Conservation (phyloP, 2,888 invertebrate genomes). For the Meta bourneti region DNA sequence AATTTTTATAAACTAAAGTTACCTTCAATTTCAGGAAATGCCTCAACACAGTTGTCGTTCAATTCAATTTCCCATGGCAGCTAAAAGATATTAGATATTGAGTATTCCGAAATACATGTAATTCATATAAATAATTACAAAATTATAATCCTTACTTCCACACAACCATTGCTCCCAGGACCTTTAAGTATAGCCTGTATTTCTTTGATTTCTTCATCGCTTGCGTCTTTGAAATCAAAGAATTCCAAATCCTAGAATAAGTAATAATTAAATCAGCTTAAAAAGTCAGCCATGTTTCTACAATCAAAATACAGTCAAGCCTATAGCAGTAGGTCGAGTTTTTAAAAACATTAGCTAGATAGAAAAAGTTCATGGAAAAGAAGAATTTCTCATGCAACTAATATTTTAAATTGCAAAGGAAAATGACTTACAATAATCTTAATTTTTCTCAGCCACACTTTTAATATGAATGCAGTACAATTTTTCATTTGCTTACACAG, state of each 20-base stretch:
- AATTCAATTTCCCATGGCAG: slow-evolving; percentile 65
- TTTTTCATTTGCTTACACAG: too few species aligned
- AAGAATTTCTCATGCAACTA: too few species aligned
- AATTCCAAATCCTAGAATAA: slow-evolving; percentile 68
- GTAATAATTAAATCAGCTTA: neutral
- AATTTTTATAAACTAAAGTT: neutral
- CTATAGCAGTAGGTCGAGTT: neutral
- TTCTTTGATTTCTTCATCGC: slow-evolving; percentile 73
- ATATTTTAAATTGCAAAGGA: too few species aligned
- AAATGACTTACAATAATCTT: too few species aligned
- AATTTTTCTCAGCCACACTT: too few species aligned
- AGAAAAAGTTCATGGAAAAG: neutral
- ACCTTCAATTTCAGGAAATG: slow-evolving; percentile 58
- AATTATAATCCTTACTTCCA: slow-evolving; percentile 49
- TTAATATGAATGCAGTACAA: too few species aligned
- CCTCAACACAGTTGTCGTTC: slow-evolving; percentile 43
- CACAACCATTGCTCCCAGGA: slow-evolving; percentile 70
- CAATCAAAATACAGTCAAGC: too few species aligned
- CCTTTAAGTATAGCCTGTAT: slow-evolving; percentile 73
- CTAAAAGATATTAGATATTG: slow-evolving; percentile 28
- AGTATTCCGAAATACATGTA: neutral
- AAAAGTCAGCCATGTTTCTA: too few species aligned
- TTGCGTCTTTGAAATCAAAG: slow-evolving; percentile 72
- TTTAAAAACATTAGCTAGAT: neutral
- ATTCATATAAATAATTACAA: neutral